These are phyloP conservation scores for Trichopria drosophilae DNA, from an alignment of 2,888 invertebrate species.

Conservation along the genomic window DNA sequence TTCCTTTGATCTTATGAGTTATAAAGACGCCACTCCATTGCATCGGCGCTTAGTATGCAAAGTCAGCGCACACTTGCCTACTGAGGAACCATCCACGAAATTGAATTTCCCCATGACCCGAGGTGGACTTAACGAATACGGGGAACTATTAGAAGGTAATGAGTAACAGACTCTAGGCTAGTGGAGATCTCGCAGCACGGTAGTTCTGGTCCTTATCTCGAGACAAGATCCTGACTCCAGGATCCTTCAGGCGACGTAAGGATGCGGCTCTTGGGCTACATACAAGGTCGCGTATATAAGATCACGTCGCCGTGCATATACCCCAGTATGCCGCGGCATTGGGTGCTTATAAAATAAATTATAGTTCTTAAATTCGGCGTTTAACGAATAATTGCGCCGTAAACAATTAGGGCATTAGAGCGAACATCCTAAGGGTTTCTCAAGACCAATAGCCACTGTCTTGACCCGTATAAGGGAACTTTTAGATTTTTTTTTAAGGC, in stretches of 20 bases:
- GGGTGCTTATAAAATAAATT: too few species aligned
- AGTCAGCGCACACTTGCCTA: constrained; percentile 23
- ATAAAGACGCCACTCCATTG: background rate
- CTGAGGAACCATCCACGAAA: constrained; percentile 36
- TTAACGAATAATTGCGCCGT: too few species aligned
- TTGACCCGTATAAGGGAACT: too few species aligned
- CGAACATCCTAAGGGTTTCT: too few species aligned
- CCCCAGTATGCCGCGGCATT: too few species aligned
- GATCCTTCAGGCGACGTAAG: constrained; percentile 45
- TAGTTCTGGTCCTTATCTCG: constrained; percentile 47
- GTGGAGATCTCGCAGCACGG: constrained; percentile 47
- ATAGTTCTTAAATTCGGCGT: too few species aligned
- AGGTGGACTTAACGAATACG: constrained; percentile 34
- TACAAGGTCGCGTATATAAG: too few species aligned
- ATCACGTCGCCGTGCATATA: too few species aligned
- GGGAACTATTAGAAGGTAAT: constrained; percentile 52
- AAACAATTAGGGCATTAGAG: too few species aligned
- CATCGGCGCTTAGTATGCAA: constrained; percentile 42
- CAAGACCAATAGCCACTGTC: too few species aligned
- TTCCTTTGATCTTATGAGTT: too few species aligned
- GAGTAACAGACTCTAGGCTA: constrained; percentile 45
- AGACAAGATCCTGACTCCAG: constrained; percentile 38
- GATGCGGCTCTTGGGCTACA: constrained; percentile 34
- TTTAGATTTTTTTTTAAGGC: too few species aligned
- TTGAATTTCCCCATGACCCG: constrained; percentile 48